Base-by-base conservation (phyloP, 2,888 invertebrate species). In the Deroplatys truncata region DNA sequence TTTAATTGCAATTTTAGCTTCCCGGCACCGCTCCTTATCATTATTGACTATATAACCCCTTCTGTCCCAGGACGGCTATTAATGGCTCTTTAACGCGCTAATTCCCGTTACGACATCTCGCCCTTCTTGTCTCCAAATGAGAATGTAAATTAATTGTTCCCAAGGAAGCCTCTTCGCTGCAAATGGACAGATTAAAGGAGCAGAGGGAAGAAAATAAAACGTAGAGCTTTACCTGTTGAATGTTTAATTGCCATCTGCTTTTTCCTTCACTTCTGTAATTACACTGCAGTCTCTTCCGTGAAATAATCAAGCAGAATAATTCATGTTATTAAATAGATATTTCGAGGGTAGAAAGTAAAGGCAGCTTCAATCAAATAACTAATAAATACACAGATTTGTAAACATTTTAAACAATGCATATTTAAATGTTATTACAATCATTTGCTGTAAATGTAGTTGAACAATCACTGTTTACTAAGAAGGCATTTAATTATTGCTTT, bases 1-100 rank as follows among this genome's bases (percentile, higher is more conserved):
- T 90, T 89, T 89, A 89, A 89, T 87, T 88, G 29, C 90, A 83
- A 85, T 89, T 85, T 89, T 84, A 85, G 56, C 82, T 82, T 85
- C 85, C 88, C 82, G 25, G 2, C 35, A 16, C 35, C 28, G 35
- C 87, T 28, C 87, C 82, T 82, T 86, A 35, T 87, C 83, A 28
- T 28, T 35, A 25, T 72, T 72, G 56, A 72, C 56, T 16, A 43
- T 29, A 82, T 82, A 86, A 82, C 86, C 86, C 86, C 31, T 16
- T 82, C 83, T 82, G 87, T 35, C 49, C 25, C 49, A 28, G 20
- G 15, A 2, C 56, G 25, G 20, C 56, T 72, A 86, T 31, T 87
- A 87, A 87, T 83, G 10, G 35, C 35, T 25, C 83, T 83, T 87
- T 86, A 87, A 87, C 35, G n/a, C 82, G 87, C 43, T 87, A 87